Conservation (phyloP, 2,888 invertebrate species). For the Anoplius nigerrimus region DNA sequence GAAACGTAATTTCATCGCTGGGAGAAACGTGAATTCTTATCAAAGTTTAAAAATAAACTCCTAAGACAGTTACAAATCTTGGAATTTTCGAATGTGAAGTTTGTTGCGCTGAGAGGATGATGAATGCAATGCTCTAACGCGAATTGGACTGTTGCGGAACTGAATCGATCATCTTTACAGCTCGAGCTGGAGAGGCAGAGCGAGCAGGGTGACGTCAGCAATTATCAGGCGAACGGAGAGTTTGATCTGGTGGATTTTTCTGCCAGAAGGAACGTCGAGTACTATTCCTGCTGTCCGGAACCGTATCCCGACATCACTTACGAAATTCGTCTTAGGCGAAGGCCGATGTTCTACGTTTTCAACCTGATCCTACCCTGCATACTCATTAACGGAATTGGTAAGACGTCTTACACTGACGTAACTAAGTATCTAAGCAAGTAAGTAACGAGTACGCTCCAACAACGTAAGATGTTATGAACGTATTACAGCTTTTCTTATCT, state of each 20-base stretch:
- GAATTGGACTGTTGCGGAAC: background rate
- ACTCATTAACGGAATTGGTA: conserved; percentile 89
- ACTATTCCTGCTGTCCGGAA: conserved; percentile 88
- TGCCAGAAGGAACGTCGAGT: conserved; percentile 83
- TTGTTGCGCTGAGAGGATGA: background rate
- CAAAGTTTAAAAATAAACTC: no score
- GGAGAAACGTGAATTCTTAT: no score
- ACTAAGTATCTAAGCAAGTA: no score
- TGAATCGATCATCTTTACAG: conserved; percentile 71
- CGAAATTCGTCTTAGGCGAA: conserved; percentile 83
- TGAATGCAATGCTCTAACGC: background rate
- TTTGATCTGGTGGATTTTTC: conserved; percentile 89
- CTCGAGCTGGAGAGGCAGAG: conserved; percentile 86
- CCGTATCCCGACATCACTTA: conserved; percentile 91
- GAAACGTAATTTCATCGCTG: no score
- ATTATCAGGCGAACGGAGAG: conserved; percentile 94
- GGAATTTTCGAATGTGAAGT: no score
- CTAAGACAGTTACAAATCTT: no score
- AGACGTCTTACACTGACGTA: conserved; percentile 65
- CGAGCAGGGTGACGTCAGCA: conserved; percentile 89
- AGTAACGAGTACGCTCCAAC: no score
- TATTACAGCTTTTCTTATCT: no score
- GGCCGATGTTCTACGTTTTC: conserved; percentile 91
- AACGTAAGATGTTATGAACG: no score
- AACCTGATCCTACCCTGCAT: conserved; percentile 90